Evolutionary conservation across 2,888 invertebrate genomes (phyloP).

Genomic region (Drosophila emarginata): DNA sequence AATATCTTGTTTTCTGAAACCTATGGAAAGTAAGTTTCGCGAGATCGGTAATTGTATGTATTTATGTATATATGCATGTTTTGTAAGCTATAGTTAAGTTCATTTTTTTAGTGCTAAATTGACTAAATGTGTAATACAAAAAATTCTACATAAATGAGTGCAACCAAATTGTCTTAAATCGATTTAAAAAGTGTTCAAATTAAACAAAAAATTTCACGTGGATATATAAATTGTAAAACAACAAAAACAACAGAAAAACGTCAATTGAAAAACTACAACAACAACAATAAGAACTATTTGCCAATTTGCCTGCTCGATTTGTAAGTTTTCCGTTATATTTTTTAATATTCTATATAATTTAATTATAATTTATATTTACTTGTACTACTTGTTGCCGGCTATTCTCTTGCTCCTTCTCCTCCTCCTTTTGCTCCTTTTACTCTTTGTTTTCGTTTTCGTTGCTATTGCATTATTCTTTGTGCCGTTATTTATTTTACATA

Average conservation of each 20-base stretch:
- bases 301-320: slow-evolving; percentile 4
- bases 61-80: background rate
- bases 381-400: slow-evolving; percentile 1
- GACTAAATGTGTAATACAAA: background rate
- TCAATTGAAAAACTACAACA: background rate
- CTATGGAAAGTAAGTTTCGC: background rate
- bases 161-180: background rate
- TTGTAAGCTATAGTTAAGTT: background rate
- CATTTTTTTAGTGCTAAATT: background rate
- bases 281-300: background rate
- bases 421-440: background rate
- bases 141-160: background rate
- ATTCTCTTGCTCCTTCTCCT: background rate
- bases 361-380: background rate
- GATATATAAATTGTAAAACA: background rate
- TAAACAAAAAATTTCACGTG: slow-evolving; percentile 1
- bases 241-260: background rate
- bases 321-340: slow-evolving; percentile 4
- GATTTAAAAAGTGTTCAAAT: background rate
- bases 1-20: background rate
- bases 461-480: background rate
- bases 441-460: background rate
- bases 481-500: slow-evolving; percentile 8
- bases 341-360: background rate
- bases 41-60: background rate